A percentile compares a stretch with the other conserved stretches of the same genome.
phyloP scores from a whole-genome alignment of 2,113 vertebrate genomes.

The Hippoglossus stenolepis region DNA sequence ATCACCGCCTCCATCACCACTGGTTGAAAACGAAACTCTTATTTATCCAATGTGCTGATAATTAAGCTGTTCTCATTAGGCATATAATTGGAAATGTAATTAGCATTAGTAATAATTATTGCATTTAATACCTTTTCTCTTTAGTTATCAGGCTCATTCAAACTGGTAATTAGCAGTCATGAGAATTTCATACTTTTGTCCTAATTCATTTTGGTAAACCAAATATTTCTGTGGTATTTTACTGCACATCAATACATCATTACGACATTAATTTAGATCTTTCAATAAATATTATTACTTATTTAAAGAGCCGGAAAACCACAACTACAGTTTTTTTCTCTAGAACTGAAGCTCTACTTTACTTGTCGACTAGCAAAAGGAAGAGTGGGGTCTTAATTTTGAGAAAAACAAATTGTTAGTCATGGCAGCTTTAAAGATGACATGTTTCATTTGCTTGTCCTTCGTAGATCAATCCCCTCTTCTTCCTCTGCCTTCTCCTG shows the following conservation, averaged over 20 bases:
- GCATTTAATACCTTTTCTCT: constrained; percentile 83
- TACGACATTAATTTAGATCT: constrained; percentile 27
- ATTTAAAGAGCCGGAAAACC: background rate
- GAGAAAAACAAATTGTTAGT: background rate
- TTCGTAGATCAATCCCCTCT: background rate
- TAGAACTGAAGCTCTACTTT: background rate
- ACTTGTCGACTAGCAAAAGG: background rate
- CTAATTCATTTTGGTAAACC: constrained; percentile 67
- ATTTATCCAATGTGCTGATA: constrained; percentile 78
- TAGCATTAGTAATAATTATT: constrained; percentile 85
- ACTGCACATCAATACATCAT: constrained; percentile 37
- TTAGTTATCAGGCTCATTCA: constrained; percentile 80
- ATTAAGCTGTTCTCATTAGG: constrained; percentile 84
- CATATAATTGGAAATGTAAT: constrained; percentile 86
- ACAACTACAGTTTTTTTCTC: background rate
- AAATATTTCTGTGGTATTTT: constrained; percentile 57
- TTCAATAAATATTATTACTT: constrained; percentile 47
- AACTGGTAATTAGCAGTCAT: constrained; percentile 77
- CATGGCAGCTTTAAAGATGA: background rate
- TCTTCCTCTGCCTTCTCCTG: constrained; percentile 4
- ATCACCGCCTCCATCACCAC: constrained; percentile 58
- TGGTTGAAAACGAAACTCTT: constrained; percentile 58
- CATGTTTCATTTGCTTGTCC: constrained; percentile 9
- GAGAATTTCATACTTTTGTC: constrained; percentile 75
- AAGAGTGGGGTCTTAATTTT: constrained; percentile 2